Evolutionary conservation across 2,888 invertebrate species (phyloP).

Genomic region (Cephus rjabovi): DNA sequence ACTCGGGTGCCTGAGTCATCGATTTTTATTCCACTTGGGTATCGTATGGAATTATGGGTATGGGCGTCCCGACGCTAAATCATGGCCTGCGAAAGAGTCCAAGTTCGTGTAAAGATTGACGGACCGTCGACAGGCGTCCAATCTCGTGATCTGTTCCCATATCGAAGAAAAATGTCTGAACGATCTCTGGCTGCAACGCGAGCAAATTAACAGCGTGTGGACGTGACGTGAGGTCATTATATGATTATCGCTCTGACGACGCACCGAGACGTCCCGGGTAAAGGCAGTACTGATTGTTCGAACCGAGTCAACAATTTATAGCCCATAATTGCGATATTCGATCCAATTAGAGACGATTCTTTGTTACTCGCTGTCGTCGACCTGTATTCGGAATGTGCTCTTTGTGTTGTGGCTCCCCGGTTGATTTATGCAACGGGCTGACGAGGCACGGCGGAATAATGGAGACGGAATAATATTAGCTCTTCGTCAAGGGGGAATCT

Average conservation of each 20-base stretch:
- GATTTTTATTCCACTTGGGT: not conserved
- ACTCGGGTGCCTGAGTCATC: not conserved
- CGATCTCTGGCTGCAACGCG: not conserved
- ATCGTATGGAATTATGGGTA: not conserved
- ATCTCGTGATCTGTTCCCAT: not conserved
- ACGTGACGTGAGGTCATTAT: not conserved
- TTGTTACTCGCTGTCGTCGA: slow-evolving; percentile 23
- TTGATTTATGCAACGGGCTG: slow-evolving; percentile 34
- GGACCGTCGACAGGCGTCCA: not conserved
- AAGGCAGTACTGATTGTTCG: not conserved
- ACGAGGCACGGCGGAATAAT: slow-evolving; percentile 36
- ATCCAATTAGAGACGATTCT: slow-evolving; percentile 26
- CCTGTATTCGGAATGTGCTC: slow-evolving; percentile 15
- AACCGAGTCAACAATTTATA: slow-evolving; percentile 13
- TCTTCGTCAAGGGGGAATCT: slow-evolving; percentile 19
- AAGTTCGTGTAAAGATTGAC: not conserved
- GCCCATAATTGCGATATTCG: slow-evolving; percentile 24
- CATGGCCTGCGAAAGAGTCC: not conserved
- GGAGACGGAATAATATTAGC: slow-evolving; percentile 38
- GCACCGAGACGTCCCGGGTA: not conserved
- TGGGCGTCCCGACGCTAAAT: not conserved
- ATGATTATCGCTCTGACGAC: not conserved
- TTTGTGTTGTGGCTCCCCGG: slow-evolving; percentile 13
- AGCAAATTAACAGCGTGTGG: not conserved
- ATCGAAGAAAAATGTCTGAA: not conserved